phyloP scores from a whole-genome alignment of 1,140 invertebrate genomes.

The Akabosia matsudoensis region DNA sequence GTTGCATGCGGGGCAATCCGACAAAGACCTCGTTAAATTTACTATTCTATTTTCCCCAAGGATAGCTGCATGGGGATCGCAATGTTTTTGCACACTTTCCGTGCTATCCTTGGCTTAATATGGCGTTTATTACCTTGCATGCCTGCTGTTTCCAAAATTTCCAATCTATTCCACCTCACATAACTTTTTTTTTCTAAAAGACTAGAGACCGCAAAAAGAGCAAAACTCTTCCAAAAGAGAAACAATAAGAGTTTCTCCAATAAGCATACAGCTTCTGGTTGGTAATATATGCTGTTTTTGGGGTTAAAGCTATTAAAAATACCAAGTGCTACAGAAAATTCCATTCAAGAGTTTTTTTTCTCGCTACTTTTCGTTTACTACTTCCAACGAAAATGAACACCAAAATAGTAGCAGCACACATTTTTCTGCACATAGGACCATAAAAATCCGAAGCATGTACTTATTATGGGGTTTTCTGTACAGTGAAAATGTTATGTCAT shows the following conservation, averaged over 20 bases:
- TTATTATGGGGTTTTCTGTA: background rate
- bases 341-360: background rate
- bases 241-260: background rate
- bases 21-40: too few species aligned
- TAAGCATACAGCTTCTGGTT: background rate
- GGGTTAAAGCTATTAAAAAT: background rate
- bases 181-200: background rate
- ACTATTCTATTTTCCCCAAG: too few species aligned
- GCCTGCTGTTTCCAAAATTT: background rate
- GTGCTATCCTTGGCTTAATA: background rate
- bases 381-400: background rate
- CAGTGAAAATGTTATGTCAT: background rate
- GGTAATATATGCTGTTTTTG: background rate
- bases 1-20: too few species aligned
- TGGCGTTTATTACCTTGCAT: background rate
- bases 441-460: background rate
- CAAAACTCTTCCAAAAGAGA: background rate
- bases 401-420: background rate
- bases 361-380: too few species aligned
- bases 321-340: background rate
- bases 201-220: background rate
- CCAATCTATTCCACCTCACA: background rate
- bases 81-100: background rate
- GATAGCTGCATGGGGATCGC: too few species aligned
- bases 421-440: too few species aligned